Base-by-base conservation (phyloP, 2,888 invertebrate genomes). In the Odontocolon sp. region DNA sequence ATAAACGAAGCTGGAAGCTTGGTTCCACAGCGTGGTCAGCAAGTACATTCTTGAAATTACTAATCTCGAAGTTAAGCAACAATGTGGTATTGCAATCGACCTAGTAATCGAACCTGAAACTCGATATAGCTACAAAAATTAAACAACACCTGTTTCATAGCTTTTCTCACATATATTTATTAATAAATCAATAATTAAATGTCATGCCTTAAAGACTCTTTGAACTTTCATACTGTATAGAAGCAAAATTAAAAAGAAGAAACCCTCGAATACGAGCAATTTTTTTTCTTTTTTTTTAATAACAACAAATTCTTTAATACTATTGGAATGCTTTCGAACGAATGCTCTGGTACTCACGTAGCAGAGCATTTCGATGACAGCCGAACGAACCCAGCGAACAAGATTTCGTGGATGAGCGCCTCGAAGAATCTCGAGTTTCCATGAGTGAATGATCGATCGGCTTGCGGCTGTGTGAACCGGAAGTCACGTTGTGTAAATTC, bases 311-410 rank as follows among this genome's bases (percentile, higher is more conserved):
- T 1, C 23, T 47, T 23, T 31, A 11, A 3, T 18, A 45, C 9
- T 6, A 52, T 31, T 31, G 2, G 9, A 52, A 54, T 36, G 9
- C 18, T 9, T 2, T 21, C 38, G 8, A 4, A 3, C 3, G 59
- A n/a, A 42, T 40, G 26, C 9, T 9, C 4, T 6, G 23, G 38
- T 54, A 85, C 85, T 85, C 78, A 85, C 85, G 80, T 85, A 85
- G 54, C 85, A 85, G 64, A 85, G 78, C 85, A 85, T 85, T 61
- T 64, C 68, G 77, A 73, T 6, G 26, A 33, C 47, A 42, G 40
- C 42, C 66, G 23, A 59, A 45, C 6, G 36, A 59, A 33, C 28
- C 40, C 23, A 23, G 57, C 38, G 16, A 2, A 14, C 36, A 57
- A 36, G 5, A n/a, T 33, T 64, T 50, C 57, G 47, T 31, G 33